Percentiles rank a stretch among this genome's conserved stretches.
Conservation (phyloP, 1,140 invertebrate species). For the Brachionus asplanchnoidis region DNA sequence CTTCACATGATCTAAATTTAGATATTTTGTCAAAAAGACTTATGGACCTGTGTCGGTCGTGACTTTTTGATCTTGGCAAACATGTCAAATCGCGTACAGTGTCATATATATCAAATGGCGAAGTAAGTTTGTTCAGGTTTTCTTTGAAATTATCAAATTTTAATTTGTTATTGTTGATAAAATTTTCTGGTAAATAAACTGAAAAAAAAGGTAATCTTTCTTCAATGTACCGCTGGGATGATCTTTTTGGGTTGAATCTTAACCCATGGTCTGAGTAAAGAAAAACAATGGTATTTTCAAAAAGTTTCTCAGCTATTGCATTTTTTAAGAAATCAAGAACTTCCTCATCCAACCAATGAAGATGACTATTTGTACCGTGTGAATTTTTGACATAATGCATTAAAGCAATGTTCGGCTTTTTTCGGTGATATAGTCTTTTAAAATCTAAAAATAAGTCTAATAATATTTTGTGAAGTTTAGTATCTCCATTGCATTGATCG, state of each 20-base stretch:
- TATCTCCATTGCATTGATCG: no score
- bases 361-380: no score
- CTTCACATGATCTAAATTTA: conserved; percentile 69
- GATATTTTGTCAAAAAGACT: conserved; percentile 64
- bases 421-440: no score
- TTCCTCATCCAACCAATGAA: no score
- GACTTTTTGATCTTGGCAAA: not conserved
- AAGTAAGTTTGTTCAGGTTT: conserved; percentile 62
- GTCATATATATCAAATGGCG: conserved; percentile 74
- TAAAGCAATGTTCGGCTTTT: no score
- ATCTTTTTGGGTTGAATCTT: conserved; percentile 43
- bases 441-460: no score
- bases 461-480: no score
- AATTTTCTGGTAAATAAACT: not conserved
- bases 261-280: no score
- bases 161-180: not conserved
- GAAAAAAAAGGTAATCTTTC: conserved; percentile 30
- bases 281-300: no score
- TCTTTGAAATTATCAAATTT: not conserved
- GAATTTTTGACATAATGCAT: no score
- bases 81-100: conserved; percentile 61
- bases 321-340: no score
- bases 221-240: not conserved
- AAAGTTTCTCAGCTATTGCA: no score
- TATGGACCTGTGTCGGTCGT: not conserved